Evolutionary conservation across 2,113 vertebrate species (phyloP).

Genomic region (Parus major): DNA sequence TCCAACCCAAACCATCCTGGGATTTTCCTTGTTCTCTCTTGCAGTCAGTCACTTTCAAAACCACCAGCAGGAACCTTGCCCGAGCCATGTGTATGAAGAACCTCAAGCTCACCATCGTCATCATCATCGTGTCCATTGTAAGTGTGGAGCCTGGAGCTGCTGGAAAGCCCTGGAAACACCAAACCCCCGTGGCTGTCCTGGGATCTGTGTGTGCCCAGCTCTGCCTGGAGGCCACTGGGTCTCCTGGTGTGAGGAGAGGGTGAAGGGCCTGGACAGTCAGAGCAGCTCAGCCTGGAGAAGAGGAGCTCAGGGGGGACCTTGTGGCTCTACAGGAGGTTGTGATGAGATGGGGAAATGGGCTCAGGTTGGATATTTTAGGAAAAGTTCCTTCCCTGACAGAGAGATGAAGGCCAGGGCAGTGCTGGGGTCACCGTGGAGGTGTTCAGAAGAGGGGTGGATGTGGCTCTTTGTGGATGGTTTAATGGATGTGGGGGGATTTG

Average conservation of each 20-base stretch:
- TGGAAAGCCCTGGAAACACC: neutral
- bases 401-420: neutral
- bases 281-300: neutral
- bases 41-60: slow-evolving; percentile 98
- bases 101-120: slow-evolving; percentile 91
- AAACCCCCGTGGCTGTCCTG: rapidly evolving
- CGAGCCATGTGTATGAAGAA: slow-evolving; percentile 99
- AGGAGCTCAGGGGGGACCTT: neutral
- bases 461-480: neutral
- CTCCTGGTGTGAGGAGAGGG: neutral
- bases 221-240: neutral
- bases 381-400: neutral
- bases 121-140: slow-evolving; percentile 84
- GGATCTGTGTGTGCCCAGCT: neutral
- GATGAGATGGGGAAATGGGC: neutral
- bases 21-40: neutral
- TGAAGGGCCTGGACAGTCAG: neutral
- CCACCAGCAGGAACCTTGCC: slow-evolving; percentile 95
- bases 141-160: slow-evolving; percentile 61
- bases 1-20: neutral
- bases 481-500: neutral
- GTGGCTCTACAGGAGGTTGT: neutral
- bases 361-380: neutral
- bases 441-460: neutral
- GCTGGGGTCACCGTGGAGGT: neutral